Conservation (phyloP, 2,113 vertebrate genomes). For the Gasterosteus nipponicus region DNA sequence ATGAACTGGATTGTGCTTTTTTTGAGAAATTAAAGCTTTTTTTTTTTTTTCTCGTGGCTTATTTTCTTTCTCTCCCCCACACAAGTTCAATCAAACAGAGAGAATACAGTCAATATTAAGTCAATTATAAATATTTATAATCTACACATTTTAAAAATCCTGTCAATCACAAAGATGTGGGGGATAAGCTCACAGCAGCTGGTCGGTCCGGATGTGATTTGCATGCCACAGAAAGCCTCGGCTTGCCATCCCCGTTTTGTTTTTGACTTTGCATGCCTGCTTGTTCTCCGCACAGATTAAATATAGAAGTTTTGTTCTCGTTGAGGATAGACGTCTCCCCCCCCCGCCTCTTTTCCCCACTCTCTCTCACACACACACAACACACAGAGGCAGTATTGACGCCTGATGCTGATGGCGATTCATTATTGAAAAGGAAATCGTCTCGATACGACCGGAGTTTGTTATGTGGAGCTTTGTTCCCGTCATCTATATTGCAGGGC, state of each 20-base stretch:
- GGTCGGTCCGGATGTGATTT: conserved; percentile 78
- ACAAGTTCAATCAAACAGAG: conserved; percentile 75
- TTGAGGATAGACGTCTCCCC: conserved; percentile 74
- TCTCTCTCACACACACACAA: conserved; percentile 30
- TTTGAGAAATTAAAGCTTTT: conserved; percentile 56
- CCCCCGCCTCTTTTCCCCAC: conserved; percentile 13
- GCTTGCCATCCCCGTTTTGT: conserved; percentile 74
- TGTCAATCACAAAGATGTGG: conserved; percentile 82
- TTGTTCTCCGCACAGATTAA: conserved; percentile 82
- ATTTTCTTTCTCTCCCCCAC: conserved; percentile 41
- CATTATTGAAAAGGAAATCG: conserved; percentile 85
- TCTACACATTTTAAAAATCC: conserved; percentile 83
- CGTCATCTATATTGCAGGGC: conserved; percentile 83
- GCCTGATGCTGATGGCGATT: conserved; percentile 81
- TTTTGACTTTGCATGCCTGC: conserved; percentile 79
- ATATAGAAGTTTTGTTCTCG: conserved; percentile 86
- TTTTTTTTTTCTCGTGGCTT: conserved; percentile 29
- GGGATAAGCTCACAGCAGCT: conserved; percentile 77
- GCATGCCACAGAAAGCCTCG: conserved; percentile 81
- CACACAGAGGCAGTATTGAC: conserved; percentile 76
- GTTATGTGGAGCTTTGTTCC: conserved; percentile 82
- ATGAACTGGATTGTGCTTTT: conserved; percentile 56
- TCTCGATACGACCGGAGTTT: conserved; percentile 81
- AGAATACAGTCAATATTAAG: conserved; percentile 83
- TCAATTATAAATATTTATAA: conserved; percentile 88